phyloP scores from a whole-genome alignment of 2,113 vertebrate species.

The Engystomops pustulosus region DNA sequence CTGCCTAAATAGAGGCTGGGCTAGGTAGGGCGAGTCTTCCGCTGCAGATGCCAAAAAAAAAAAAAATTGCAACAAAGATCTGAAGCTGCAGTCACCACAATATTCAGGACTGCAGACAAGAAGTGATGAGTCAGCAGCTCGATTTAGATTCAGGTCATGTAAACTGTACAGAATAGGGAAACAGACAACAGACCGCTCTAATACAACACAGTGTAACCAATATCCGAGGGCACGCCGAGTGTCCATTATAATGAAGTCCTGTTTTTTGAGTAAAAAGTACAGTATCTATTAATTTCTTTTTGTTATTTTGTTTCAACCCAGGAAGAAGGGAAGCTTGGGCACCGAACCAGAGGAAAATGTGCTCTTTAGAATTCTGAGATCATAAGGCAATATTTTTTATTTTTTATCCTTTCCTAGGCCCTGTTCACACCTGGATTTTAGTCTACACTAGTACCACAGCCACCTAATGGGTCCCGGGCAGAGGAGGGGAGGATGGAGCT shows the following conservation, averaged over 20 bases:
- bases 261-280: background rate
- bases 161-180: background rate
- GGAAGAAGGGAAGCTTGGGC: no score
- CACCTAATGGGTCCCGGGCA: no score
- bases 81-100: conserved; percentile 57
- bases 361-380: no score
- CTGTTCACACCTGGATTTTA: no score
- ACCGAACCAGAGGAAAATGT: no score
- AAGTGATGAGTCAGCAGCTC: conserved; percentile 64
- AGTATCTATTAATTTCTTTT: no score
- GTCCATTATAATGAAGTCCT: no score
- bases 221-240: background rate
- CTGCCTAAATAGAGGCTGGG: background rate
- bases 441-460: no score
- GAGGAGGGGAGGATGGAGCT: no score
- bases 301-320: no score
- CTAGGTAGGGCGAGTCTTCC: background rate
- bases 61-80: background rate
- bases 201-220: background rate
- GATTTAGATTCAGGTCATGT: conserved; percentile 53
- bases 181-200: conserved; percentile 19
- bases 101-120: conserved; percentile 64
- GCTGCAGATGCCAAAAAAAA: conserved; percentile 15
- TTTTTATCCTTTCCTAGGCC: no score
- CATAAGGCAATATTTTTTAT: no score